Evolutionary conservation across 30 jellyfish, hydroid and myxozoan species (phyloP).

Genomic region (Aurelia coerulea): DNA sequence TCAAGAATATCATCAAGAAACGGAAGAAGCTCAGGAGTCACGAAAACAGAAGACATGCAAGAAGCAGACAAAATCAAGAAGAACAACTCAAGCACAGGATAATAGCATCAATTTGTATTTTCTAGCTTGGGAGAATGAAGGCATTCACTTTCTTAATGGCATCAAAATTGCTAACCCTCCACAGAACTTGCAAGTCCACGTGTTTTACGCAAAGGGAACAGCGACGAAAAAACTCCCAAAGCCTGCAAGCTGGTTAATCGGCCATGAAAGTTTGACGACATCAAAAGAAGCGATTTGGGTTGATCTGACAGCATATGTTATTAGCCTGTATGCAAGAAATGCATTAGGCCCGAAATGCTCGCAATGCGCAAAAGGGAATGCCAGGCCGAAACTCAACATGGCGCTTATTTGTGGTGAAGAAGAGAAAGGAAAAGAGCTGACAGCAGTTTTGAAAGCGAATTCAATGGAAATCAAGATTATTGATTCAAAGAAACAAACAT

Average conservation of each 20-base stretch:
- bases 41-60: not conserved
- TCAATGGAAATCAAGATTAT: constrained; percentile 48
- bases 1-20: too few species aligned
- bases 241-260: constrained; percentile 44
- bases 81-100: not conserved
- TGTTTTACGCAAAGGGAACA: constrained; percentile 48
- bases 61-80: not conserved
- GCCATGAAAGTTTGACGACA: constrained; percentile 85
- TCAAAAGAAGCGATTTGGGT: constrained; percentile 88
- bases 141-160: constrained; percentile 34
- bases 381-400: constrained; percentile 41
- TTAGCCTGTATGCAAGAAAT: constrained; percentile 77
- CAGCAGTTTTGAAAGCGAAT: constrained; percentile 82
- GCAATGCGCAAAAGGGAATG: constrained; percentile 33
- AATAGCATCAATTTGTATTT: constrained; percentile 9
- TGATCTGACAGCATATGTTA: constrained; percentile 76
- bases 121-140: constrained; percentile 51
- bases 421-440: constrained; percentile 63
- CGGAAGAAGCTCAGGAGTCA: not conserved
- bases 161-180: constrained; percentile 27
- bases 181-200: constrained; percentile 37
- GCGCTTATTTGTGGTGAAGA: constrained; percentile 67
- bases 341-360: constrained; percentile 13
- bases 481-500: constrained; percentile 65
- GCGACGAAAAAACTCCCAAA: constrained; percentile 38